phyloP scores from a whole-genome alignment of 2,113 vertebrate species.

The Megaceryle maxima region DNA sequence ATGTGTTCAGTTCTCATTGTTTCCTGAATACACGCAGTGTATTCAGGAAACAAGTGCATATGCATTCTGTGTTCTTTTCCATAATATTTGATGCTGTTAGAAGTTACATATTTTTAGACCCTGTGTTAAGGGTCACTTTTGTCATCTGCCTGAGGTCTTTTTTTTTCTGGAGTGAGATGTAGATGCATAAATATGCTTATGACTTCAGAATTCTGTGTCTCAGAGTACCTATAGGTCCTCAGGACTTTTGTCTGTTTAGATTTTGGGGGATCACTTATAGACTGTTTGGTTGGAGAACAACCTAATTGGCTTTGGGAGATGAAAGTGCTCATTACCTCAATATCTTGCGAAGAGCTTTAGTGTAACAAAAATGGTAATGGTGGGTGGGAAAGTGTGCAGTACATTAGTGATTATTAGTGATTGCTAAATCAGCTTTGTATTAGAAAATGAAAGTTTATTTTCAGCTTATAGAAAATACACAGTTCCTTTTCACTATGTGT shows the following conservation, averaged over 20 bases:
- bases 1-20: background rate
- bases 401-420: background rate
- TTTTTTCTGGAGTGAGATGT: background rate
- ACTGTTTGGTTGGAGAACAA: background rate
- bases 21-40: background rate
- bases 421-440: background rate
- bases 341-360: background rate
- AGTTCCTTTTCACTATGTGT: background rate
- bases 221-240: background rate
- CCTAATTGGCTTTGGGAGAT: background rate
- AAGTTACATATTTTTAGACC: background rate
- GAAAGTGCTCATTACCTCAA: background rate
- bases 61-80: background rate
- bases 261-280: background rate
- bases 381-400: background rate
- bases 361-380: background rate
- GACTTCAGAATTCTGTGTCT: background rate
- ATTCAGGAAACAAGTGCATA: background rate
- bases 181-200: background rate
- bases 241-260: background rate
- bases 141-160: background rate
- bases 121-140: background rate
- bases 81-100: background rate
- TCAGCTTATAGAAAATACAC: background rate
- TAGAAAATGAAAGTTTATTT: background rate